phyloP scores from a whole-genome alignment of 2,797 vertebrate species.

The Dicrostonyx torquatus region DNA sequence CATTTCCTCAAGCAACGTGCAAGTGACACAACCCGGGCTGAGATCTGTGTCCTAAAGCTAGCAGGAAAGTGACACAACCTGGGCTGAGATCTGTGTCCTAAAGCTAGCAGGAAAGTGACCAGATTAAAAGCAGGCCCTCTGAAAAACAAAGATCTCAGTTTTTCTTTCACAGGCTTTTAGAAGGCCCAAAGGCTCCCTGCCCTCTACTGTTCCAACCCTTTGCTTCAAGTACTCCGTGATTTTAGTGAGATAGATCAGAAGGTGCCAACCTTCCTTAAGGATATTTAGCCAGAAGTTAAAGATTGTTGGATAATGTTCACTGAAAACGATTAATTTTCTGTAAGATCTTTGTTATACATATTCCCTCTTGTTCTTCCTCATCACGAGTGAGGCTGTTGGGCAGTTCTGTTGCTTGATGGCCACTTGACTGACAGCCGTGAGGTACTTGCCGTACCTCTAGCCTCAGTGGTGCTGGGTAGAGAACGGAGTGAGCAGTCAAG shows the following conservation, averaged over 20 bases:
- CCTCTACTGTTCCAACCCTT: not conserved
- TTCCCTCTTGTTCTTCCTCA: no score
- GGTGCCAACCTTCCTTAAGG: not conserved
- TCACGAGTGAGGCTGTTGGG: not conserved
- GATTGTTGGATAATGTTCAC: not conserved
- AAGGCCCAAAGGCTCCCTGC: not conserved
- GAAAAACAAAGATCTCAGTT: not conserved
- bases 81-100: not conserved
- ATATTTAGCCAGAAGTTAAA: not conserved
- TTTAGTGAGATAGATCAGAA: not conserved
- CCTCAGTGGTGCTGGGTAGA: not conserved
- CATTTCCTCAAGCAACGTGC: not conserved
- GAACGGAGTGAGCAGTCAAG: not conserved
- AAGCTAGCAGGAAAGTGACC: not conserved
- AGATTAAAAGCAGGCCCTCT: not conserved
- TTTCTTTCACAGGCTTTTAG: not conserved
- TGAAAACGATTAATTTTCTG: not conserved
- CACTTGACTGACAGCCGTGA: not conserved
- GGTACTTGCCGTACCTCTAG: no score
- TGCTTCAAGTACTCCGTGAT: not conserved
- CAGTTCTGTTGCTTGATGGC: not conserved
- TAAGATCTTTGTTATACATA: not conserved
- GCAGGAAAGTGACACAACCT: not conserved
- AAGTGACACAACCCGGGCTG: not conserved
- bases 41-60: not conserved